Conservation (phyloP, 2,113 vertebrate species). For the Eolophus roseicapilla region DNA sequence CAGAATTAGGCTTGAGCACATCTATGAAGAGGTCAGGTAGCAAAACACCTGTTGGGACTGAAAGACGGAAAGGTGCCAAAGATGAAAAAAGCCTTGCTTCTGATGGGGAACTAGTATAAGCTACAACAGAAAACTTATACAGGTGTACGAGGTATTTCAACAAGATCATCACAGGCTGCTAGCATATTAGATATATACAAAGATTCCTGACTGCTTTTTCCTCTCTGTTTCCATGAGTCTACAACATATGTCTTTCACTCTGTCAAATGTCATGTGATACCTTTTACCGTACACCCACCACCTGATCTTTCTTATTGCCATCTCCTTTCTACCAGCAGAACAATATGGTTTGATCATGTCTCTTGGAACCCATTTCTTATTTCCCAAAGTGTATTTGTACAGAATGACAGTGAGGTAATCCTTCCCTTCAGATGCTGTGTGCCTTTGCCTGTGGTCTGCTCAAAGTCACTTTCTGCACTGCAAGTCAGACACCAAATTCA, state of each 20-base stretch:
- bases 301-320: background rate
- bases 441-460: background rate
- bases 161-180: background rate
- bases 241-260: constrained; percentile 11
- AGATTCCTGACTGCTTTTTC: background rate
- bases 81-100: background rate
- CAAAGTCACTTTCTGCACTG: background rate
- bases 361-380: background rate
- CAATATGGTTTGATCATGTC: background rate
- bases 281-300: background rate
- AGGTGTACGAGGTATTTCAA: background rate
- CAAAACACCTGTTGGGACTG: background rate
- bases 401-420: background rate
- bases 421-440: background rate
- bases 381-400: background rate
- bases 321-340: constrained; percentile 26
- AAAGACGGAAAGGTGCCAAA: background rate
- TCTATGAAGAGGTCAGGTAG: background rate
- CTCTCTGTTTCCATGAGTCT: background rate
- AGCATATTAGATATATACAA: background rate
- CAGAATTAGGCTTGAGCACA: background rate
- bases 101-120: background rate
- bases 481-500: background rate
- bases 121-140: background rate
- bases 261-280: background rate